Base-by-base conservation (phyloP, 2,797 vertebrate genomes). In the Hydrocynus forskahlii region DNA sequence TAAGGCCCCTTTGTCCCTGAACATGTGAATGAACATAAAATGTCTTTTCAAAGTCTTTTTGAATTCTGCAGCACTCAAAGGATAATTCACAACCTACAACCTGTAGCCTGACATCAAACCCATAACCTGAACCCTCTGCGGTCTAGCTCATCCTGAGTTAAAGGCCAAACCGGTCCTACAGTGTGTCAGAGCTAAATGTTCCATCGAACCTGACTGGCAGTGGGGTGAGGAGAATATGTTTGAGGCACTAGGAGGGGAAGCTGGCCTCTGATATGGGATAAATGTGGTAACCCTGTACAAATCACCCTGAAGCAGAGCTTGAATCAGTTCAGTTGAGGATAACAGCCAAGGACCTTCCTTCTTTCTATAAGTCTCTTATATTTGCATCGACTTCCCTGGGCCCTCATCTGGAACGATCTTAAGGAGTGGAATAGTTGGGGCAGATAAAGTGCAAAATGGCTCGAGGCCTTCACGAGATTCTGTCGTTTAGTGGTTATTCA, bases 371-470 rank as follows among this genome's bases (percentile, higher is more conserved):
- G 13, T 25, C 80, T 75, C 40, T 78, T 50, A 29, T 23, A 40
- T 55, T 76, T 79, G 76, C 78, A 35, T 16, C 68, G 5, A 78
- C 74, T 71, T 68, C 84, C 81, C 67, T 62, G 67, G 74, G 76
- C 80, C 81, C 76, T 78, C 59, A 62, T 80, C 81, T 76, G 75
- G 71, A 83, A 76, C 76, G 86, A 84, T 88, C 81, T 82, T 75
- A 57, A 82, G 75, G 78, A 86, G 79, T 88, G 84, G 82, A 89
- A 86, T 78, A 59, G 79, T 90, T 84, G 83, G 86, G 87, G 90
- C 88, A 87, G 81, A 89, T 93, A 93, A 94, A 94, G 94, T 95
- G 94, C 94, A 93, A 92, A 92, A 92, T 85, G 75, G 80, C 78
- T 80, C 82, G 54, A 79, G 74, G 79, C 62, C 89, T 68, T 86